Conservation (phyloP, 2,888 invertebrate genomes). For the Oithona nana region DNA sequence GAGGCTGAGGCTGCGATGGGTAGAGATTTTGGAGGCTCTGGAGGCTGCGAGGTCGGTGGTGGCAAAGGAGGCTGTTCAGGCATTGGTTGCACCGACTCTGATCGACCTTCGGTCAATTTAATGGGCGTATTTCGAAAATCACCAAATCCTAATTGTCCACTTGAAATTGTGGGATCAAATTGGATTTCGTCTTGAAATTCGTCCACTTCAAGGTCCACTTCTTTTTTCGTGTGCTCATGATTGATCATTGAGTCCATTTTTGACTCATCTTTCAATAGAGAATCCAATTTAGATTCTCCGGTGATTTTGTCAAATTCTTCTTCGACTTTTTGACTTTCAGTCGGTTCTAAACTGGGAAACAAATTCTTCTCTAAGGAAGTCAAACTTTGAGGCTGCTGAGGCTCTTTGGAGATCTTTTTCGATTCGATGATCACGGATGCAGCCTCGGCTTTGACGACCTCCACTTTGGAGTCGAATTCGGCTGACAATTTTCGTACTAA, state of each 20-base stretch:
- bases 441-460: not conserved
- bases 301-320: conserved; percentile 10
- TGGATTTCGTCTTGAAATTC: conserved; percentile 16
- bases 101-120: not conserved
- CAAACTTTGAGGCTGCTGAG: not conserved
- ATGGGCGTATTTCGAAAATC: conserved; percentile 14
- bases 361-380: not conserved
- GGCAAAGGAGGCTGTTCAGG: too few species aligned
- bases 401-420: too few species aligned
- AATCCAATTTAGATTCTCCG: not conserved
- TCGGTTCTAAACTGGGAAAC: conserved; percentile 7
- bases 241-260: not conserved
- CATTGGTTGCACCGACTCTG: not conserved
- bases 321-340: not conserved
- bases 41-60: not conserved
- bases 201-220: not conserved
- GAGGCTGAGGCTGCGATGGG: not conserved
- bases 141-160: conserved; percentile 15
- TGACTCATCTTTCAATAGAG: not conserved
- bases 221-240: not conserved
- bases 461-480: not conserved
- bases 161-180: conserved; percentile 18
- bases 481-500: not conserved
- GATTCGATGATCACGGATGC: not conserved
- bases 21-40: too few species aligned